phyloP scores from a whole-genome alignment of 2,888 invertebrate species.

The Heliothis peltigera region DNA sequence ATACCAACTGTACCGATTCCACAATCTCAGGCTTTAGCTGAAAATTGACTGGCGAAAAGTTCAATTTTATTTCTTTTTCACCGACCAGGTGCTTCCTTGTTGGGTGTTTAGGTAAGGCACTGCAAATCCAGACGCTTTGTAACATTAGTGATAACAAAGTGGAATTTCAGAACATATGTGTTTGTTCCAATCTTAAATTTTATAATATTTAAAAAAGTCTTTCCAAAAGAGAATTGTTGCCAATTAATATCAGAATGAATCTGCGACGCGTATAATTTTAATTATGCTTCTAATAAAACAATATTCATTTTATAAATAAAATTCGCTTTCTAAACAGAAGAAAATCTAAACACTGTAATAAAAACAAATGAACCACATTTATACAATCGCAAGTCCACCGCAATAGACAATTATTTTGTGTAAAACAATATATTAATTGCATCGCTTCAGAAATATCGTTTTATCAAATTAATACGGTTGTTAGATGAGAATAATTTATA shows the following conservation, averaged over 20 bases:
- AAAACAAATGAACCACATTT: constrained; percentile 11
- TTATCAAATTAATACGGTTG: constrained; percentile 42
- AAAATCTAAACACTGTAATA: neutral
- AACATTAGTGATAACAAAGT: neutral
- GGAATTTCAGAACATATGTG: neutral
- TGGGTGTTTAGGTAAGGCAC: neutral
- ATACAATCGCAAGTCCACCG: constrained; percentile 2
- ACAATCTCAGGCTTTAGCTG: neutral
- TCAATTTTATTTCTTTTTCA: constrained; percentile 39
- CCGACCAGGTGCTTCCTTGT: constrained; percentile 28
- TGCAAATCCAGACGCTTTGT: constrained; percentile 2
- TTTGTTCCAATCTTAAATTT: too few species aligned
- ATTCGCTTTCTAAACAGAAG: neutral
- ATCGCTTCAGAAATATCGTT: constrained; percentile 33
- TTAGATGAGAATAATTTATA: constrained; percentile 47
- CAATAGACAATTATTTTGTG: constrained; percentile 5
- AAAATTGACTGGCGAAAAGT: constrained; percentile 39
- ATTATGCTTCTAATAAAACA: too few species aligned
- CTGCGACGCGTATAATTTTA: too few species aligned
- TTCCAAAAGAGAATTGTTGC: too few species aligned
- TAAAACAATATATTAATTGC: constrained; percentile 36
- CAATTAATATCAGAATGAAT: too few species aligned
- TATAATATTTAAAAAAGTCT: too few species aligned
- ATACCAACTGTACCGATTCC: constrained; percentile 2
- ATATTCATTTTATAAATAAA: neutral